Conservation (phyloP, 1,140 invertebrate genomes). For the Pogonomyrmex californicus region DNA sequence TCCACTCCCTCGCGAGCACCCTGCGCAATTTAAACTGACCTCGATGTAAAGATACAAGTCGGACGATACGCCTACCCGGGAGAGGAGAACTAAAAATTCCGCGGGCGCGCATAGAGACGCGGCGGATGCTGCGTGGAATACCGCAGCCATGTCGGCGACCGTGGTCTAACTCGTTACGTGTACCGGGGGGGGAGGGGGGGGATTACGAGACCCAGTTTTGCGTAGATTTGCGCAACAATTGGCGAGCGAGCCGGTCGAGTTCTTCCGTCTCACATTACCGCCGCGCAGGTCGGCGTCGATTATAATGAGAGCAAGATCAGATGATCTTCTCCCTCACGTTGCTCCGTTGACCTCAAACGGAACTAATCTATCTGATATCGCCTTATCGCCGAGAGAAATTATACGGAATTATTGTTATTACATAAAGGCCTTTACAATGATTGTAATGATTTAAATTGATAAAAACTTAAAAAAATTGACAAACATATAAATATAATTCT, state of each 20-base stretch:
- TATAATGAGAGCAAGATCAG: slow-evolving; percentile 46
- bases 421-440: background rate
- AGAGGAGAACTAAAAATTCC: background rate
- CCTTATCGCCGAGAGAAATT: background rate
- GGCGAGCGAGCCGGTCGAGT: slow-evolving; percentile 10
- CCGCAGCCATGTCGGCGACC: background rate
- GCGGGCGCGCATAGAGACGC: background rate
- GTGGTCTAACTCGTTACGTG: slow-evolving; percentile 26
- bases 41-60: slow-evolving; percentile 27
- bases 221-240: slow-evolving; percentile 65
- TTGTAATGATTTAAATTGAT: background rate
- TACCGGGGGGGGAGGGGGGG: background rate
- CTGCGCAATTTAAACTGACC: slow-evolving; percentile 18
- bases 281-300: slow-evolving; percentile 41
- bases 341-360: background rate
- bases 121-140: slow-evolving; percentile 24
- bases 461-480: background rate
- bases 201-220: slow-evolving; percentile 46
- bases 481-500: background rate
- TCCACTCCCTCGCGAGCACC: background rate
- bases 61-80: background rate
- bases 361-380: background rate
- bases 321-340: slow-evolving; percentile 26
- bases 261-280: slow-evolving; percentile 57
- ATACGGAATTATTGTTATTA: too few species aligned